Evolutionary conservation across 1,140 invertebrate genomes (phyloP).

Genomic region (Muscidifurax raptorellus): DNA sequence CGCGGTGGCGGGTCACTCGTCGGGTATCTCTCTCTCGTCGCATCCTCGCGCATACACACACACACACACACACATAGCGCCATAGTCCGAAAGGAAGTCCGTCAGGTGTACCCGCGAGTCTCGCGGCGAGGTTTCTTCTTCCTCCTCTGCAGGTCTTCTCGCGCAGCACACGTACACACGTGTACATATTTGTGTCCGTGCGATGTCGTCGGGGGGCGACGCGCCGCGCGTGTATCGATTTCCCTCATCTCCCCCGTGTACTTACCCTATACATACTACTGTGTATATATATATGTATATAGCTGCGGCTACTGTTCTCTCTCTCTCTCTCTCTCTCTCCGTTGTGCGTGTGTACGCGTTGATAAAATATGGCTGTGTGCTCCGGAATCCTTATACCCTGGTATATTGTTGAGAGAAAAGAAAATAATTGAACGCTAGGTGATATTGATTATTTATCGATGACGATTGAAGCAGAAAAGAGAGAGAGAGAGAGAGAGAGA

Average conservation of each 20-base stretch:
- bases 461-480: neutral
- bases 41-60: neutral
- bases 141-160: conserved; percentile 73
- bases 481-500: conserved; percentile 15
- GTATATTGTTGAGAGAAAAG: no score
- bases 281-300: neutral
- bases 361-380: neutral
- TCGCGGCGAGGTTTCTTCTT: conserved; percentile 60
- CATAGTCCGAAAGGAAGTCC: conserved; percentile 69
- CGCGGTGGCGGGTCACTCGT: neutral
- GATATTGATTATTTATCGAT: no score
- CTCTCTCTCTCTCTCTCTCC: no score
- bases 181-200: neutral
- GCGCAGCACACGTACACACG: conserved; percentile 56
- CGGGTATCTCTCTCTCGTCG: neutral
- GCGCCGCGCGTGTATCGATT: conserved; percentile 64
- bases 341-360: neutral
- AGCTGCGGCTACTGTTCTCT: neutral
- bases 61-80: neutral
- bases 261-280: neutral
- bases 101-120: conserved; percentile 67
- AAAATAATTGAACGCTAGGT: no score
- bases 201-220: neutral
- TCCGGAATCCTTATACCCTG: neutral
- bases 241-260: conserved; percentile 59